Evolutionary conservation across 2,113 vertebrate species (phyloP), one percentile per base, ranked within the genome.

Genomic region (Phasianus colchicus): DNA sequence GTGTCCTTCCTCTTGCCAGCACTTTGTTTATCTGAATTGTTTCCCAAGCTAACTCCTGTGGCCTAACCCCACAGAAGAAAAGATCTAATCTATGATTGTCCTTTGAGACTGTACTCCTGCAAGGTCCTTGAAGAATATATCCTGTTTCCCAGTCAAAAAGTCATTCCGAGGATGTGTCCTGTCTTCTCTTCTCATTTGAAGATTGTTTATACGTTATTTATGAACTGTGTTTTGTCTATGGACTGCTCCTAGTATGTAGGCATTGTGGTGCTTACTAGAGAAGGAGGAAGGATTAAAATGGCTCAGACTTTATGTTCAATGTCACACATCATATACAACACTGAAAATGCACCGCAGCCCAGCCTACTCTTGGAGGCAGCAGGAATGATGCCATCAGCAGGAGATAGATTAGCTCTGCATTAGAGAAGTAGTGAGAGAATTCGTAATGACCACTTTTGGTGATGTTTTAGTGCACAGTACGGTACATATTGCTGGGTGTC

Each of bases 11-110:
- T 97, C 95, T 94, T 90, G 94, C 84, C 83, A 95, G 96, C 10
- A 18, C 96, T 97, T 98, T 98, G 97, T 98, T 97, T 98, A 95
- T 95, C 84, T 92, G 95, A 98, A 87, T 96, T 93, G 96, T 96
- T 97, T 98, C 97, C 95, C 95, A 89, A 97, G 97, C 96, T 96
- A 96, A 97, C 93, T 97, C 93, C 97, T 97, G 97, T 97, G 95
- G 97, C 96, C 92, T 97, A 96, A 93, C 96, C 93, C 88, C 86
- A 79, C 40, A 73, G 92, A 96, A 96, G 92, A 97, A 96, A 96
- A 96, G 97, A 97, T 97, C 86, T 96, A 43, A 90, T 96, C 89
- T 95, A 88, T 81, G 47, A 74, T 94, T 93, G 60, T 96, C 96
- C 79, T 77, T 5, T 40, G 95, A 90, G 93, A 93, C 88, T 92